These are phyloP conservation scores for Formicarius rufipectus DNA, from an alignment of 2,113 vertebrate genomes.

Conservation along the genomic window DNA sequence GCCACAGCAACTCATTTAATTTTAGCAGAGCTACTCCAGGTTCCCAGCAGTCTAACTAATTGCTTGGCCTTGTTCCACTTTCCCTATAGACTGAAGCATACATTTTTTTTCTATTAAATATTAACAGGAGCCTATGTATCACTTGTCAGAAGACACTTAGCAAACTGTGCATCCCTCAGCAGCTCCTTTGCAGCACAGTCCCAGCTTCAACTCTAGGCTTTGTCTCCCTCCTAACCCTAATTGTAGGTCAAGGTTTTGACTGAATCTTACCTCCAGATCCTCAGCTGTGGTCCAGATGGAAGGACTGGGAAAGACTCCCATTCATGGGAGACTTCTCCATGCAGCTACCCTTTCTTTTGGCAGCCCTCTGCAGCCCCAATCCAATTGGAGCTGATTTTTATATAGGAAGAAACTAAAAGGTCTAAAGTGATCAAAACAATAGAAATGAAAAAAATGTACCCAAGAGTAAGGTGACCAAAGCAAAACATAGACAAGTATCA, in stretches of 20 bases:
- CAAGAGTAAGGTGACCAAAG: not conserved
- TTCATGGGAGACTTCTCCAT: not conserved
- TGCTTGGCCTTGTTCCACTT: constrained; percentile 40
- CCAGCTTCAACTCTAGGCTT: not conserved
- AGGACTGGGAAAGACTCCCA: no score
- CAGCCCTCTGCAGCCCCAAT: not conserved
- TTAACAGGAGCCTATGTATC: not conserved
- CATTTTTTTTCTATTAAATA: not conserved
- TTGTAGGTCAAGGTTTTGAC: not conserved
- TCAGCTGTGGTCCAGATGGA: not conserved
- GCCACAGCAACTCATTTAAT: constrained; percentile 19
- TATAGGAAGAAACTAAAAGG: not conserved
- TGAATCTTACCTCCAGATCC: not conserved
- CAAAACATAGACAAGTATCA: not conserved
- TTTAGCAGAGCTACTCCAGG: not conserved
- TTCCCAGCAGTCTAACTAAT: constrained; percentile 45
- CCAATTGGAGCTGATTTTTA: not conserved
- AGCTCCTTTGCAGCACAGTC: not conserved
- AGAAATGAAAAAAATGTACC: not conserved
- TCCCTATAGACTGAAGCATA: not conserved
- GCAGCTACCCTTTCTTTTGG: not conserved
- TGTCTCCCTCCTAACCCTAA: not conserved
- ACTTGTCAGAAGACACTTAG: not conserved
- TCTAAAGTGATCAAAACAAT: not conserved
- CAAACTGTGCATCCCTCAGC: not conserved